Percentiles rank a stretch among this genome's conserved stretches.
Evolutionary conservation across 1,140 invertebrate genomes (phyloP).

Genomic region (Trichonephila clavipes): DNA sequence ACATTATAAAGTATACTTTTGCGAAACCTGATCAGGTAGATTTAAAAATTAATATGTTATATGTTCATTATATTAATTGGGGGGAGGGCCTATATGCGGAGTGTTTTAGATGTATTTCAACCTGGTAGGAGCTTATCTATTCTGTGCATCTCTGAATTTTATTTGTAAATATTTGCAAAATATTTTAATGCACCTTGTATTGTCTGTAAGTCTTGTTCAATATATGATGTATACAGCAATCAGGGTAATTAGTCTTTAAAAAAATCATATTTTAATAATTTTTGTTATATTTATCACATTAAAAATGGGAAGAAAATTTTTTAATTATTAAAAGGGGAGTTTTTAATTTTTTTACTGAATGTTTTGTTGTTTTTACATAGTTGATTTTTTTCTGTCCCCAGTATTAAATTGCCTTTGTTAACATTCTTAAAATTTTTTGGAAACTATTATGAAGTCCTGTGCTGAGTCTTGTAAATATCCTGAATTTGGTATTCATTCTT

Average conservation of each 20-base stretch:
- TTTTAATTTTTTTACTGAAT: neutral
- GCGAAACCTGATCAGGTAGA: neutral
- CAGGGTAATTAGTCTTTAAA: slow-evolving; percentile 22
- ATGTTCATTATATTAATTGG: slow-evolving; percentile 12
- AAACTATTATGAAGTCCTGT: neutral
- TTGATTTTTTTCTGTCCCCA: neutral
- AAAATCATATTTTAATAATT: neutral
- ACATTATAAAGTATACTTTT: neutral
- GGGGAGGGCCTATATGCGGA: neutral
- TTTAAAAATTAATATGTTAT: slow-evolving; percentile 39
- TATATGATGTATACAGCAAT: slow-evolving; percentile 9
- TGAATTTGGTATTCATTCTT: slow-evolving; percentile 20
- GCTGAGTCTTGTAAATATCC: slow-evolving; percentile 19
- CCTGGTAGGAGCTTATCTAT: slow-evolving; percentile 61
- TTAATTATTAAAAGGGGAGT: neutral
- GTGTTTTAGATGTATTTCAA: slow-evolving; percentile 58
- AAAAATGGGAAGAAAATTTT: neutral
- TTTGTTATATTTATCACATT: neutral
- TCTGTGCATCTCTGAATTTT: slow-evolving; percentile 48
- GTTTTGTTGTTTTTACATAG: neutral
- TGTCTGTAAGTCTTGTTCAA: slow-evolving; percentile 1
- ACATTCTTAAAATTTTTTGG: neutral
- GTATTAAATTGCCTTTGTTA: neutral
- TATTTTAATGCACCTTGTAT: slow-evolving; percentile 44
- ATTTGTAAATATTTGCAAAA: slow-evolving; percentile 57